These are phyloP conservation scores for Antechinus flavipes DNA, from an alignment of 2,113 vertebrate genomes.

Conservation along the genomic window DNA sequence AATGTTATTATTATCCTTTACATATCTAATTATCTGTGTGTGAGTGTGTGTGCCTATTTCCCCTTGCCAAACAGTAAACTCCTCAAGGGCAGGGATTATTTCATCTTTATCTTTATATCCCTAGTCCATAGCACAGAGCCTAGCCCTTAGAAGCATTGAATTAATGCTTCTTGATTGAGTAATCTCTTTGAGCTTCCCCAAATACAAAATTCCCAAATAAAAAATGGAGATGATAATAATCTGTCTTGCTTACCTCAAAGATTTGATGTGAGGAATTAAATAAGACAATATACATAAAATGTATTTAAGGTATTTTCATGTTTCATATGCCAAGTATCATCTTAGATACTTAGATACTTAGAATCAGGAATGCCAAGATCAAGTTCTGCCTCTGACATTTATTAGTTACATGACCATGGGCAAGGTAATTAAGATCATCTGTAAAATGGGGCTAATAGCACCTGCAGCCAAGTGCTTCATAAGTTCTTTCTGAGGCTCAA, in stretches of 20 bases:
- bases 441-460: neutral
- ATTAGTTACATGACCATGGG: neutral
- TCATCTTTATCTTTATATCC: neutral
- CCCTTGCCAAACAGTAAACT: conserved; percentile 2
- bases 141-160: neutral
- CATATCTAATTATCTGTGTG: neutral
- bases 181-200: neutral
- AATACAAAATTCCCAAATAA: neutral
- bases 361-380: neutral
- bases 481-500: neutral
- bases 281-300: neutral
- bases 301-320: neutral
- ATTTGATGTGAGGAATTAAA: neutral
- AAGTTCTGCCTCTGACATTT: neutral
- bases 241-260: neutral
- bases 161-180: neutral
- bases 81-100: neutral
- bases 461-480: neutral
- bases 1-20: neutral
- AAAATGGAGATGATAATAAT: neutral
- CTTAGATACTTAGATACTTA: neutral
- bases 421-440: neutral
- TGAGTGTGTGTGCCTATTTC: neutral
- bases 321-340: neutral
- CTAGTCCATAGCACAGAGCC: too few species aligned